Base-by-base conservation (phyloP, 2,797 vertebrate genomes). In the Esox lucius region DNA sequence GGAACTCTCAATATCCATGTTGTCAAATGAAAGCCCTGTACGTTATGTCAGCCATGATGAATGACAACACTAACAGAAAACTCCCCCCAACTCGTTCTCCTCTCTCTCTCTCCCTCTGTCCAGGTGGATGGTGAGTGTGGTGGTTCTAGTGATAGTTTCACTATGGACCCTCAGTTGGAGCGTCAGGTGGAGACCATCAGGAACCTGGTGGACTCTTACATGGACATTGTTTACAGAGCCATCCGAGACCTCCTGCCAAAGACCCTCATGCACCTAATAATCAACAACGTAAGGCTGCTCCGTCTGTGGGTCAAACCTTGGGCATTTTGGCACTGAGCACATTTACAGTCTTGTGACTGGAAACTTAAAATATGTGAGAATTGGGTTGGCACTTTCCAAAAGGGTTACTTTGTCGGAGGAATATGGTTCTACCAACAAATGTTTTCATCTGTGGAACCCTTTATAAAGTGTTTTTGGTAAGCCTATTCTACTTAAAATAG, bases 181-280 rank as follows among this genome's bases (percentile, higher is more conserved):
- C 94, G 96, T 70, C 96, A 98, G 87, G 96, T 98, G 92, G 96
- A 97, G 88, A 97, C 95, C 67, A 98, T 98, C 74, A 94, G 95
- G 51, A 97, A 94, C 84, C 95, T 98, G 24, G 96, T 98, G 33
- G 95, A 98, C 79, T 98, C 97, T 67, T 98, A 98, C 91, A 98
- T 98, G 96, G 92, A 90, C 71, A 97, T 97, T 72, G 96, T 97
- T 90, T 95, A 96, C 90, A 97, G 96, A 86, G 94, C 93, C 51
- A 91, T 98, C 79, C 93, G 96, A 73, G 97, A 99, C 89, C 91
- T 99, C 73, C 97, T 99, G 96, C 97, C 98, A 69, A 99, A 99
- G 94, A 97, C 96, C 66, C 95, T 98, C 77, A 98, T 98, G 97
- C 96, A 98, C 81, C 94, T 98, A 75, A 96, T 99, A 94, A 96